These are phyloP conservation scores for Rhizoglyphus robini DNA, from an alignment of 1,140 invertebrate genomes.

Conservation along the genomic window DNA sequence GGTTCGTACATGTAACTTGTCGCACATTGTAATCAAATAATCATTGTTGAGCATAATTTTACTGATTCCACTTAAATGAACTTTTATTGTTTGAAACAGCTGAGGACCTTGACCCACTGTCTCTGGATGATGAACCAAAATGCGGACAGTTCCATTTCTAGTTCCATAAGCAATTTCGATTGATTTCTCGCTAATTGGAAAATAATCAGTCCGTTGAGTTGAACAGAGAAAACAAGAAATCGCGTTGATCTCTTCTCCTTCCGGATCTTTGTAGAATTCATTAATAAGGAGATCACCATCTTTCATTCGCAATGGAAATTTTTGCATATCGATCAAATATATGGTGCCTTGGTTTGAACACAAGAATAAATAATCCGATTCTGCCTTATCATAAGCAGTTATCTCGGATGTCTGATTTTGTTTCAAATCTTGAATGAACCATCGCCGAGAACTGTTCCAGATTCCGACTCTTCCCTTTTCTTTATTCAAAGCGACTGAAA, in stretches of 20 bases:
- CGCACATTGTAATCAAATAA: conserved; percentile 65
- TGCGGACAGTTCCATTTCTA: conserved; percentile 78
- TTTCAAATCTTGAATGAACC: conserved; percentile 37
- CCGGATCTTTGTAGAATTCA: conserved; percentile 86
- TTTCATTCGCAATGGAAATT: conserved; percentile 95
- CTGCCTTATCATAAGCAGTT: conserved; percentile 21
- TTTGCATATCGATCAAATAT: conserved; percentile 77
- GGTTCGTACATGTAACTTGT: conserved; percentile 62
- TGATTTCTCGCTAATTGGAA: conserved; percentile 60
- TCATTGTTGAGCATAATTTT: conserved; percentile 92
- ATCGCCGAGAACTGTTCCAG: conserved; percentile 97
- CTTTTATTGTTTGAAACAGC: conserved; percentile 93
- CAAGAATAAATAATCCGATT: conserved; percentile 14
- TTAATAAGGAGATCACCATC: conserved; percentile 95
- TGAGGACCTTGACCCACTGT: conserved; percentile 94
- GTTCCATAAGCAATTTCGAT: conserved; percentile 99
- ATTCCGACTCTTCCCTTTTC: conserved; percentile 87
- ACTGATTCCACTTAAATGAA: conserved; percentile 77
- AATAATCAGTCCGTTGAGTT: conserved; percentile 72
- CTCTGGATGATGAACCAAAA: conserved; percentile 96
- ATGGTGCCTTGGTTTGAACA: conserved; percentile 5
- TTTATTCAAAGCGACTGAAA: conserved; percentile 65
- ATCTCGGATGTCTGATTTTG: neutral
- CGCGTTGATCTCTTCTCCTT: conserved; percentile 88
- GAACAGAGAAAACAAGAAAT: conserved; percentile 88